phyloP scores from a whole-genome alignment of 1,140 invertebrate genomes.

The Drosophila setifemur region DNA sequence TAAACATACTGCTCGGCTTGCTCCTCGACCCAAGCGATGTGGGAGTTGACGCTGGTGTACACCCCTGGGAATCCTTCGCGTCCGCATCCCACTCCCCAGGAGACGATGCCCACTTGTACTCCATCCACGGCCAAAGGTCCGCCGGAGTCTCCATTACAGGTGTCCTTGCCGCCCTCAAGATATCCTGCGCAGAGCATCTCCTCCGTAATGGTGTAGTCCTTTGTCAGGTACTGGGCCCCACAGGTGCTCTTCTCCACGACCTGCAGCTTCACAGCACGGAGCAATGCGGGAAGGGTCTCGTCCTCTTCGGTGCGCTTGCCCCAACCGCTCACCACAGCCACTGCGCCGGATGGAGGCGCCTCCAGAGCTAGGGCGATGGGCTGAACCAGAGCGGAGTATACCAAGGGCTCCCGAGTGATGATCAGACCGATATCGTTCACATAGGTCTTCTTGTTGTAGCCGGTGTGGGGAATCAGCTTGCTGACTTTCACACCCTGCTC shows the following conservation, averaged over 20 bases:
- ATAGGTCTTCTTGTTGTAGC: slow-evolving; percentile 62
- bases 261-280: slow-evolving; percentile 78
- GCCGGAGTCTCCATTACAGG: slow-evolving; percentile 62
- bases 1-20: slow-evolving; percentile 57
- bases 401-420: slow-evolving; percentile 51
- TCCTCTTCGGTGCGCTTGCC: slow-evolving; percentile 73
- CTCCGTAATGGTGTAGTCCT: slow-evolving; percentile 83
- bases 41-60: slow-evolving; percentile 59
- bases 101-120: slow-evolving; percentile 54
- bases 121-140: slow-evolving; percentile 60
- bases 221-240: slow-evolving; percentile 56
- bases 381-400: slow-evolving; percentile 44
- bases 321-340: slow-evolving; percentile 83
- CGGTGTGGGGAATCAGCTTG: slow-evolving; percentile 55
- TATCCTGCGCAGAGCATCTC: slow-evolving; percentile 89
- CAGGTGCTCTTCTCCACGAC: slow-evolving; percentile 71
- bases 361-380: slow-evolving; percentile 62
- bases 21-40: slow-evolving; percentile 64
- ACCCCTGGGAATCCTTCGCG: slow-evolving; percentile 62
- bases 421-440: slow-evolving; percentile 80
- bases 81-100: slow-evolving; percentile 66
- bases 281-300: slow-evolving; percentile 40
- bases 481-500: slow-evolving; percentile 61
- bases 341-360: slow-evolving; percentile 23
- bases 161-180: slow-evolving; percentile 58